Evolutionary conservation across 2,888 invertebrate genomes (phyloP).

Genomic region (Drosophila prostipennis): DNA sequence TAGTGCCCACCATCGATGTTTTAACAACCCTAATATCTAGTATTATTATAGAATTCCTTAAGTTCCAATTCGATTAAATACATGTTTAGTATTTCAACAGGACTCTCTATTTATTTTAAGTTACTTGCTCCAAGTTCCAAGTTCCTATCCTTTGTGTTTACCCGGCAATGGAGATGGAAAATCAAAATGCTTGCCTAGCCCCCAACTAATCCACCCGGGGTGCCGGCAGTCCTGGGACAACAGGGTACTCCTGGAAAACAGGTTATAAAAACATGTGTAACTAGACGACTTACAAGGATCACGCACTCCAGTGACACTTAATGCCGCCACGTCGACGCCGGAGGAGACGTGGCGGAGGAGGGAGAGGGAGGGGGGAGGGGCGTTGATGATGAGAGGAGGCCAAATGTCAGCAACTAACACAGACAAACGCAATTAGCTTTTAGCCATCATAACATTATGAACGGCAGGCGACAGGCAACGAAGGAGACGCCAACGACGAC

Average conservation of each 20-base stretch:
- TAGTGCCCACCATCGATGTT: too few relatives aligned
- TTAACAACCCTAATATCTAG: too few relatives aligned
- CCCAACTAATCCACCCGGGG: slow-evolving; percentile 32
- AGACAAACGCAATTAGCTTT: slow-evolving; percentile 80
- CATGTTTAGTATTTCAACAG: too few relatives aligned
- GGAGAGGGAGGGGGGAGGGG: neutral
- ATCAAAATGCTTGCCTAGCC: slow-evolving; percentile 12
- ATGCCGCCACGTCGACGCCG: slow-evolving; percentile 56
- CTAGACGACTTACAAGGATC: slow-evolving; percentile 77
- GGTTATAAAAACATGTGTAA: slow-evolving; percentile 78
- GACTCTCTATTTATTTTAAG: too few relatives aligned
- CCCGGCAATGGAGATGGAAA: neutral
- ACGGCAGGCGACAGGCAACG: slow-evolving; percentile 63
- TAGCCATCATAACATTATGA: slow-evolving; percentile 79
- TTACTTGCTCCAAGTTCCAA: too few relatives aligned
- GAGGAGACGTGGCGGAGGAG: neutral
- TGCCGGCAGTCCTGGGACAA: slow-evolving; percentile 11
- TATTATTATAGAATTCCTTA: too few relatives aligned
- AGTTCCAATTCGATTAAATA: too few relatives aligned
- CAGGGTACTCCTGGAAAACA: slow-evolving; percentile 36
- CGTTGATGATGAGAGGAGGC: slow-evolving; percentile 2
- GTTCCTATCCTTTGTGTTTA: neutral
- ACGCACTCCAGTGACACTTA: slow-evolving; percentile 78
- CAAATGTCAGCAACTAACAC: slow-evolving; percentile 54
- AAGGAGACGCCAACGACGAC: slow-evolving; percentile 6